Conservation (phyloP, 2,113 vertebrate genomes). For the Tragelaphus scriptus region DNA sequence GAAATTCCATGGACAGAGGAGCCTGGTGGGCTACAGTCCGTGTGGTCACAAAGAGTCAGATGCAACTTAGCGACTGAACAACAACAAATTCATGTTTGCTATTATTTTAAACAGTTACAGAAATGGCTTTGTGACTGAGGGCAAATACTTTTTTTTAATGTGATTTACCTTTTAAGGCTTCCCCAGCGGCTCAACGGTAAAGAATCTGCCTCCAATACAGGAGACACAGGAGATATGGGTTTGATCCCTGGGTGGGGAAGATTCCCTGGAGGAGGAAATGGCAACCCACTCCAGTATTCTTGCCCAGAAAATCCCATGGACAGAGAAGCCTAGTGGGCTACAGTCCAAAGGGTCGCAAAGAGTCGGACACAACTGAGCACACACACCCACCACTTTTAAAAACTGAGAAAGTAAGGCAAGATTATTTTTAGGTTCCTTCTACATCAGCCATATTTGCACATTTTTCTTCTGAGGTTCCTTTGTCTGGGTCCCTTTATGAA, state of each 20-base stretch:
- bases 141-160: neutral
- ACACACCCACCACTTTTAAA: neutral
- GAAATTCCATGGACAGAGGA: neutral
- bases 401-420: neutral
- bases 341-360: neutral
- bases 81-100: neutral
- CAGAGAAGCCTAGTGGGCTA: neutral
- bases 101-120: neutral
- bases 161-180: neutral
- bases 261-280: neutral
- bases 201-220: neutral
- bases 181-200: neutral
- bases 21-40: neutral
- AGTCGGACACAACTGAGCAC: neutral
- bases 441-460: neutral
- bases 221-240: neutral
- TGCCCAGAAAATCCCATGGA: neutral
- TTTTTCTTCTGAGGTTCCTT: neutral
- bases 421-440: neutral
- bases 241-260: neutral
- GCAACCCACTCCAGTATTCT: neutral
- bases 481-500: neutral
- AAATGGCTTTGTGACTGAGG: neutral
- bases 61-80: neutral
- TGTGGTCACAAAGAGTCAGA: neutral